Conservation (phyloP, 2,113 vertebrate genomes). For the Apus apus region DNA sequence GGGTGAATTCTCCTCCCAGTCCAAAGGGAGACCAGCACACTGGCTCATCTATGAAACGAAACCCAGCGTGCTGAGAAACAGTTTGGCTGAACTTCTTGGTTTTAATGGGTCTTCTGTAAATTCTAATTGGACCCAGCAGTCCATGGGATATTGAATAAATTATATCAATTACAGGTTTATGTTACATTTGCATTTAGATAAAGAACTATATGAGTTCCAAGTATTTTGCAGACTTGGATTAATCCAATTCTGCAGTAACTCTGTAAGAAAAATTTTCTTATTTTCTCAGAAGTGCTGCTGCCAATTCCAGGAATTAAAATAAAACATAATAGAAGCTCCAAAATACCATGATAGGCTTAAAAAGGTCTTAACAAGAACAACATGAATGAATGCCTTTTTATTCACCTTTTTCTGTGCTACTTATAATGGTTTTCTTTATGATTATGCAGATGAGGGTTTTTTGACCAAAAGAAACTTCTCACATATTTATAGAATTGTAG, state of each 20-base stretch:
- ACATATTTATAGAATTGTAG: neutral
- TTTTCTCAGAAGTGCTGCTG: neutral
- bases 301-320: neutral
- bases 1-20: neutral
- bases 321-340: neutral
- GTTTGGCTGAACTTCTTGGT: neutral
- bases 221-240: neutral
- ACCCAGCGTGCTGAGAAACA: neutral
- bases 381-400: neutral
- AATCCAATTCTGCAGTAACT: neutral
- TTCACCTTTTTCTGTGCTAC: neutral
- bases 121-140: neutral
- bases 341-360: neutral
- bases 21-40: neutral
- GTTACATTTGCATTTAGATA: neutral
- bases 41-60: neutral
- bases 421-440: neutral
- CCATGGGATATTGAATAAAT: neutral
- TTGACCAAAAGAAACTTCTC: neutral
- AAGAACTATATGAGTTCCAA: neutral
- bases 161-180: neutral
- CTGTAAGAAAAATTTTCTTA: neutral
- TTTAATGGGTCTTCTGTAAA: neutral
- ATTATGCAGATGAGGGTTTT: neutral
- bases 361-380: neutral